Conservation (phyloP, 2,113 vertebrate genomes). For the Pyrgilauda ruficollis region DNA sequence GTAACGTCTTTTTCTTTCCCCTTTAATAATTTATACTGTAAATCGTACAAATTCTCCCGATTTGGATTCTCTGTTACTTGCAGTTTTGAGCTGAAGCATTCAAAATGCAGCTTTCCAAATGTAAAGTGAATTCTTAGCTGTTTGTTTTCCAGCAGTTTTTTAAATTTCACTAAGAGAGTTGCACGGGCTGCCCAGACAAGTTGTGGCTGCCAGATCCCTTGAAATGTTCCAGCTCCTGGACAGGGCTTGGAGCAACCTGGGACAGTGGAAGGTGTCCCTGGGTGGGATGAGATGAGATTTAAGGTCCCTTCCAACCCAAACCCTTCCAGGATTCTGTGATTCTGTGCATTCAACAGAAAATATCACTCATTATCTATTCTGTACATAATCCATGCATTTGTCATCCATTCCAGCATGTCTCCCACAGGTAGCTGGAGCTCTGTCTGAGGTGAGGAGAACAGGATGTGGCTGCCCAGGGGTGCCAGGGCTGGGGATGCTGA, state of each 20-base stretch:
- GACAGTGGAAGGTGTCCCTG: background rate
- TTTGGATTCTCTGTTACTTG: background rate
- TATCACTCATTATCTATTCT: background rate
- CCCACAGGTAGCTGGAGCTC: background rate
- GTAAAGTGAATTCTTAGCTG: background rate
- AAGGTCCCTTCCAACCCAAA: background rate
- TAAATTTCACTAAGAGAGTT: background rate
- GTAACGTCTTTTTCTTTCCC: background rate
- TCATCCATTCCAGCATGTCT: accelerated
- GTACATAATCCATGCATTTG: background rate
- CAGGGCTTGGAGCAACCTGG: background rate
- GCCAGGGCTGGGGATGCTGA: no score
- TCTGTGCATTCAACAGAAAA: background rate
- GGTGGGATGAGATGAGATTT: background rate
- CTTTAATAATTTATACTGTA: conserved; percentile 12
- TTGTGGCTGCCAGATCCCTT: background rate
- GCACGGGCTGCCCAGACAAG: background rate
- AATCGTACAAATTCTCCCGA: background rate
- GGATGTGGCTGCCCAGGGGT: background rate
- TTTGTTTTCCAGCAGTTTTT: background rate
- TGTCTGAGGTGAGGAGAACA: background rate
- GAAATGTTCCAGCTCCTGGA: background rate
- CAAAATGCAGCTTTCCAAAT: background rate
- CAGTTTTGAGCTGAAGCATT: background rate
- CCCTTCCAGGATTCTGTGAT: background rate